Conservation (phyloP, 2,797 vertebrate species). For the Argyrosomus regius region DNA sequence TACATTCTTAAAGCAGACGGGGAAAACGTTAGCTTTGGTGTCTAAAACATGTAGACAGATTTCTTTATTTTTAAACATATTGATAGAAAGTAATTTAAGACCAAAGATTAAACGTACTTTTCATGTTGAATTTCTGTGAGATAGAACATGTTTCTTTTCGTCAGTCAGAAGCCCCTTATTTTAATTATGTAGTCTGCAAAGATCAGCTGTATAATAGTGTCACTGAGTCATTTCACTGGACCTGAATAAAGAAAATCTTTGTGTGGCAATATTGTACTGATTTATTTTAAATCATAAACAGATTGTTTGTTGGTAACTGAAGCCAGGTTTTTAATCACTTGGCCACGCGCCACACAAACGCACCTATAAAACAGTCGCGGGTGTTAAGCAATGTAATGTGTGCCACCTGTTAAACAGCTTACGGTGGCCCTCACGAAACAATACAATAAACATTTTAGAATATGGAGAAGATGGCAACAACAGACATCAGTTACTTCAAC, state of each 20-base stretch:
- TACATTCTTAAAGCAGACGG: conserved; percentile 17
- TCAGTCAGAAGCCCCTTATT: neutral
- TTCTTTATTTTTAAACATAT: neutral
- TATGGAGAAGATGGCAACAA: conserved; percentile 29
- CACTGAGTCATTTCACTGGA: neutral
- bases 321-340: conserved; percentile 8
- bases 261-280: neutral
- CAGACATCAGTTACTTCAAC: conserved; percentile 48
- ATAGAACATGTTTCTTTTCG: neutral
- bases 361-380: neutral
- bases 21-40: conserved; percentile 23
- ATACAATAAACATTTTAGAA: conserved; percentile 16
- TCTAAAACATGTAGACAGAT: neutral
- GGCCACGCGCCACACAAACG: neutral
- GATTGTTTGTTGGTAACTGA: conserved; percentile 20
- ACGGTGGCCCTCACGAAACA: neutral
- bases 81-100: too few species aligned
- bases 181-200: neutral
- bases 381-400: conserved; percentile 16
- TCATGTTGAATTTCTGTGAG: neutral
- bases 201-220: neutral
- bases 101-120: neutral
- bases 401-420: conserved; percentile 34
- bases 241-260: neutral
- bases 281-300: conserved; percentile 22